These are phyloP conservation scores for Choreutis nemorana DNA, from an alignment of 2,888 invertebrate genomes.

Conservation along the genomic window DNA sequence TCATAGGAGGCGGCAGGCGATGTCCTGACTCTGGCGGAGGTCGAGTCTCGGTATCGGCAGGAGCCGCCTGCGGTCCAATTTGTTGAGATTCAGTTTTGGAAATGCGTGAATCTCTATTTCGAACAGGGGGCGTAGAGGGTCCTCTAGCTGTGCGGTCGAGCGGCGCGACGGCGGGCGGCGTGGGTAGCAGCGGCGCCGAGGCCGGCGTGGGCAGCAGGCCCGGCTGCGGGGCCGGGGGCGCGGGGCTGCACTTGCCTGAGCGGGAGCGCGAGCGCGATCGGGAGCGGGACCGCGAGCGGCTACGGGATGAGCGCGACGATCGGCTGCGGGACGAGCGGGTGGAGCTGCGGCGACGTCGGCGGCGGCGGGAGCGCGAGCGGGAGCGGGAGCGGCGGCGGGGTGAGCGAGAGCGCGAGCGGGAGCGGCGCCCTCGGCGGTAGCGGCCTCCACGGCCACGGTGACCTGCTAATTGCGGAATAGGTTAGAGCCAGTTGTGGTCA, in stretches of 20 bases:
- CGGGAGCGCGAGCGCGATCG: constrained; percentile 55
- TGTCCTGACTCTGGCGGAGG: constrained; percentile 17
- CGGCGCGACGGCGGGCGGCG: constrained; percentile 42
- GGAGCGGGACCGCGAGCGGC: constrained; percentile 33
- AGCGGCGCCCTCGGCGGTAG: constrained; percentile 34
- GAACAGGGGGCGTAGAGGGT: constrained; percentile 22
- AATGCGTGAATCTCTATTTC: constrained; percentile 13
- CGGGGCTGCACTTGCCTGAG: constrained; percentile 65
- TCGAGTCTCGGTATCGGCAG: neutral
- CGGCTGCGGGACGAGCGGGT: constrained; percentile 51
- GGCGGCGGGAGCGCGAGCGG: constrained; percentile 36
- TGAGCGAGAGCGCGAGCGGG: constrained; percentile 25
- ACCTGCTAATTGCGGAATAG: no score
- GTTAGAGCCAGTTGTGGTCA: no score
- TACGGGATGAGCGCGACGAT: constrained; percentile 42
- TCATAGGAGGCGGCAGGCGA: constrained; percentile 17
- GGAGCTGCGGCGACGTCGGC: constrained; percentile 50
- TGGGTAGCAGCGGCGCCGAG: constrained; percentile 26
- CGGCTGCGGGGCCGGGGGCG: constrained; percentile 29
- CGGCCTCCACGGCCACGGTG: constrained; percentile 51
- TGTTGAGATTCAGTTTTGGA: constrained; percentile 9
- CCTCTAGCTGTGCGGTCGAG: no score
- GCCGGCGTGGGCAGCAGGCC: constrained; percentile 27
- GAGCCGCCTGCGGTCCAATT: neutral
- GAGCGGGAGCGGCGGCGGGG: constrained; percentile 30